phyloP scores from a whole-genome alignment of 2,888 invertebrate species.

The Trachelus troglodyta region DNA sequence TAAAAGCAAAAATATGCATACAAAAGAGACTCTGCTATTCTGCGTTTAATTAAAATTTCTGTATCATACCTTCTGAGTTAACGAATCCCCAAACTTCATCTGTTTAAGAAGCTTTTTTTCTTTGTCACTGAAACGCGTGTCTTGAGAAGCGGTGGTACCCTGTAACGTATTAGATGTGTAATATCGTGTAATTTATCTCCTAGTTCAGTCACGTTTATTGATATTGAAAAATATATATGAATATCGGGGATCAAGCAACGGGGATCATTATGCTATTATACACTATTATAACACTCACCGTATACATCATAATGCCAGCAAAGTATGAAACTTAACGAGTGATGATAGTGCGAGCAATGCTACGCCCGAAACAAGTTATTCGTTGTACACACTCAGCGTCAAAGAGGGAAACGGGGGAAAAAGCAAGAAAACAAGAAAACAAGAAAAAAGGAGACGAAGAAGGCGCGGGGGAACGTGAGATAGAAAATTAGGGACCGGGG shows the following conservation, averaged over 20 bases:
- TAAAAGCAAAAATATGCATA: slow-evolving; percentile 3
- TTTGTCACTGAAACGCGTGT: slow-evolving; percentile 99
- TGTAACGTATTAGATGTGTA: slow-evolving; percentile 61
- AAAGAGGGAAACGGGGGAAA: neutral
- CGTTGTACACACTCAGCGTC: neutral
- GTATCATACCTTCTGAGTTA: slow-evolving; percentile 85
- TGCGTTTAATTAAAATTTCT: neutral
- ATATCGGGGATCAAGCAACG: slow-evolving; percentile 9
- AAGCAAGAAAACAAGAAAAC: neutral
- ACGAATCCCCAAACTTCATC: slow-evolving; percentile 97
- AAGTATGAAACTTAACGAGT: too few species aligned
- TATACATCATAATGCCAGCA: slow-evolving; percentile 16
- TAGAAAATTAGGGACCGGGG: neutral
- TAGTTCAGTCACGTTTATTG: slow-evolving; percentile 12
- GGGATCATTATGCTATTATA: slow-evolving; percentile 2
- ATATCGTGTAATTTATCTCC: neutral
- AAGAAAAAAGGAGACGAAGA: neutral
- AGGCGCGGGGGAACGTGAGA: neutral
- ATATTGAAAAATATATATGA: neutral
- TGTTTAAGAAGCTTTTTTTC: slow-evolving; percentile 99
- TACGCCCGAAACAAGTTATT: too few species aligned
- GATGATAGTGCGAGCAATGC: too few species aligned
- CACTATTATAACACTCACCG: neutral
- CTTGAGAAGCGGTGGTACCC: slow-evolving; percentile 99
- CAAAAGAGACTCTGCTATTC: neutral